Percentiles rank a stretch among this genome's conserved stretches.
These are phyloP conservation scores for Gallirallus australis DNA, from an alignment of 2,797 vertebrate species.

Conservation along the genomic window DNA sequence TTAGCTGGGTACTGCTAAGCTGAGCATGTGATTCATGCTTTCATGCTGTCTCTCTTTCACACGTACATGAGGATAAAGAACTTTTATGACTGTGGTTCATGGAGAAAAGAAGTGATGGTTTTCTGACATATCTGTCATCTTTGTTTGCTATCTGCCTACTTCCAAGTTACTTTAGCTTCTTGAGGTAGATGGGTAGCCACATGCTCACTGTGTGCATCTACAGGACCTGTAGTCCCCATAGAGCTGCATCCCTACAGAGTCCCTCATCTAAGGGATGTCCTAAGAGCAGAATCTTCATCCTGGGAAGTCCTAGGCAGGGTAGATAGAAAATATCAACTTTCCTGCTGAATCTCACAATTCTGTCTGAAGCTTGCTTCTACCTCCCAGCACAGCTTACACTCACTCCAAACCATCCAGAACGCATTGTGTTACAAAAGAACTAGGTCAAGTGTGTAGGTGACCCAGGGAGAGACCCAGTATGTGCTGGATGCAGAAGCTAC, in stretches of 20 bases:
- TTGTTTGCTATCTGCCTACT: not conserved
- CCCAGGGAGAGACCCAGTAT: not conserved
- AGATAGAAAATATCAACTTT: not conserved
- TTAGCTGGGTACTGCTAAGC: not conserved
- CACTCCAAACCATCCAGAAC: not conserved
- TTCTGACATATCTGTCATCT: not conserved
- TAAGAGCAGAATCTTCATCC: not conserved
- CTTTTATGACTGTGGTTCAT: not conserved
- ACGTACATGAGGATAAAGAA: not conserved
- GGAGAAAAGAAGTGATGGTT: not conserved
- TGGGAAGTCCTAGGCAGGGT: not conserved
- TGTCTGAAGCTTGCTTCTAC: not conserved
- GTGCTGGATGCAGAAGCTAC: not conserved
- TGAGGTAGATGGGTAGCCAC: not conserved
- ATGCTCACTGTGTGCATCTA: not conserved
- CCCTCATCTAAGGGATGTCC: not conserved
- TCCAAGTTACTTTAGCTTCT: not conserved
- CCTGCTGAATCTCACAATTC: not conserved
- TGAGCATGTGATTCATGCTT: not conserved
- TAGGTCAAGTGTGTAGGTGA: not conserved
- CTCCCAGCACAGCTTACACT: fast-evolving
- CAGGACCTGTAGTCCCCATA: not conserved
- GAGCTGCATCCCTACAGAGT: not conserved
- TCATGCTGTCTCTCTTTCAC: not conserved
- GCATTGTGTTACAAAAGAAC: not conserved